Base-by-base conservation (phyloP, 37 sponge, comb jelly and placozoan genomes). In the Mnemiopsis leidyi region DNA sequence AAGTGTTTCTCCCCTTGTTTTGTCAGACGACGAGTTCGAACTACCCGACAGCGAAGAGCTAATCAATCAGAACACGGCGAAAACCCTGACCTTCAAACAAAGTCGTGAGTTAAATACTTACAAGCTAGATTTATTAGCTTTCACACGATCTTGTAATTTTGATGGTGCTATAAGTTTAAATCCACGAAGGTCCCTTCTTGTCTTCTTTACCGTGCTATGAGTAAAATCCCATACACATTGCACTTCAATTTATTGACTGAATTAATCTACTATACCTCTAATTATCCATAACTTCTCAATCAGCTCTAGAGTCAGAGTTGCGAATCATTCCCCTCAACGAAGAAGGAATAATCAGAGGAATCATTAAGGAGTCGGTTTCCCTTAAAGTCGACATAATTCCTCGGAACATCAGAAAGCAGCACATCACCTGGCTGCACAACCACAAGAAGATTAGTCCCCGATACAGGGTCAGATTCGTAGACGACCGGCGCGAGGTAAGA, bases 381-480 rank as follows among this genome's bases (percentile, higher is more conserved):
- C 1, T 85, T 9, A 38, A 37, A n/a, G 35, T 85, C 61, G 61
- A 85, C 0, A 85, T 85, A 40, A 25, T 33, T 18, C 90, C 90
- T n/a, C 21, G 23, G 29, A 23, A 28, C 39, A 33, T 85, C 25
- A 85, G 36, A 29, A 85, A 85, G 48, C 36, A 33, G 1, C 32
- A 33, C 35, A 39, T 85, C 0, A 85, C 90, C 38, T 85, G 90
- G 90, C 26, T 85, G 5, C 90, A 85, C 90, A 85, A 85, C 61
- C 32, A 85, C 90, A 85, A 39, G 90, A 33, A 40, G 29, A 39
- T 85, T 39, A 28, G 32, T 16, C 90, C 90, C 90, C 39, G 90
- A 26, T 85, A 85, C 90, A 35, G 90, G 5, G 61, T 85, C 90
- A 38, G 90, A 40, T 33, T 85, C 29, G 48, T 40, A 25, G n/a